phyloP scores from a whole-genome alignment of 2,888 invertebrate species.

The Synanthedon andrenaeformis region DNA sequence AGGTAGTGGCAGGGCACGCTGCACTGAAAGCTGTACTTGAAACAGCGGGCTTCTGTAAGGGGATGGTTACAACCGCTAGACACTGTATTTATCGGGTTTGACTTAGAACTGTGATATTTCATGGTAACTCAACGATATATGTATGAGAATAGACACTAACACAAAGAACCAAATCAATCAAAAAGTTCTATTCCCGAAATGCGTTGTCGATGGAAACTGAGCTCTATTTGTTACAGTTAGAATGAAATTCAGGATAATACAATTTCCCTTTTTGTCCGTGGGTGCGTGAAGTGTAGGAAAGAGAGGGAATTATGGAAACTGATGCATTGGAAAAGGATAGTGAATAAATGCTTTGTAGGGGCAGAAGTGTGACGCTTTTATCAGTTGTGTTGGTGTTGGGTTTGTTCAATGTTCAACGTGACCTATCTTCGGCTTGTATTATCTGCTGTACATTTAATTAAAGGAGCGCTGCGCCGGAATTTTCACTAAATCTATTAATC shows the following conservation, averaged over 20 bases:
- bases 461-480: slow-evolving; percentile 1
- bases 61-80: too few species aligned
- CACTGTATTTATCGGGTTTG: too few species aligned
- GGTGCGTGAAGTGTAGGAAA: slow-evolving; percentile 19
- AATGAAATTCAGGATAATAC: not conserved
- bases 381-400: slow-evolving; percentile 11
- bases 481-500: not conserved
- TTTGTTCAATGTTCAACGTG: slow-evolving; percentile 12
- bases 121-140: not conserved
- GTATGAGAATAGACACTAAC: not conserved
- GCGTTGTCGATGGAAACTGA: not conserved
- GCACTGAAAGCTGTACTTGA: too few species aligned
- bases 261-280: slow-evolving; percentile 17
- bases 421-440: slow-evolving; percentile 21
- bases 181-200: not conserved
- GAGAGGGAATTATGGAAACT: not conserved
- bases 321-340: slow-evolving; percentile 11
- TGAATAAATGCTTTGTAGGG: slow-evolving; percentile 2
- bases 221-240: not conserved
- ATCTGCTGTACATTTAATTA: slow-evolving; percentile 5
- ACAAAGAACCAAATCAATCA: not conserved
- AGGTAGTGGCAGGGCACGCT: too few species aligned
- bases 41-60: too few species aligned
- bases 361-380: slow-evolving; percentile 15
- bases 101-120: not conserved